Base-by-base conservation (phyloP, 2,113 vertebrate genomes). In the Baryphthengus martii region DNA sequence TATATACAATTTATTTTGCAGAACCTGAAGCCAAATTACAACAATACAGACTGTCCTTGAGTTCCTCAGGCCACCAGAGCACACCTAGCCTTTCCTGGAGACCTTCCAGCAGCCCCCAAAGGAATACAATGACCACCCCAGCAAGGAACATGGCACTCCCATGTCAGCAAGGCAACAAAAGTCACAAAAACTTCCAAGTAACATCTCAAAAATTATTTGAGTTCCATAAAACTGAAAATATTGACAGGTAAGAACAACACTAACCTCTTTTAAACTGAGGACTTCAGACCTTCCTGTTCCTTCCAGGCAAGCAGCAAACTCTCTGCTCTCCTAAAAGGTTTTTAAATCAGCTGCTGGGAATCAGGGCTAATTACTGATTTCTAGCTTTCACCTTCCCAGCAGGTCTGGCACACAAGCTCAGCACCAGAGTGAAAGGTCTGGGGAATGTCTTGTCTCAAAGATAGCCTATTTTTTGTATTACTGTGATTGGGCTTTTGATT, bases 251-350 rank as follows among this genome's bases (percentile, higher is more conserved):
- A 79, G 0, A 74, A 0, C 6, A 65, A 0, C 20, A 91, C 89
- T 44, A 17, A 96, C 92, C 93, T 96, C 10, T 6, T 15, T 7
- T 3, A 10, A 35, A 3, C 21, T 0, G 1, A 45, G 3, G 4
- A 3, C 1, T 0, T 1, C 0, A 1, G 8, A 18, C 11, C 5
- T 6, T 19, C 13, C 21, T 20, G 1, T 25, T 81, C 21, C 28
- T n/a, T 50, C 65, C 15, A 78, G 3, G 1, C 33, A 15, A 1
- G 0, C 29, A 77, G 1, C 3, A 4, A 2, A 0, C 3, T 8
- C 20, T 44, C 23, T 21, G 4, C 3, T 10, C 19, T 3, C 37
- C 52, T 39, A 12, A 53, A 73, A 58, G 2, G 2, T 8, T n/a
- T 72, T 45, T 50, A 15, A n/a, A n/a, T 5, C 80, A 89, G 63